Evolutionary conservation across 2,797 vertebrate genomes (phyloP).

Genomic region (Cirrhinus mrigala): DNA sequence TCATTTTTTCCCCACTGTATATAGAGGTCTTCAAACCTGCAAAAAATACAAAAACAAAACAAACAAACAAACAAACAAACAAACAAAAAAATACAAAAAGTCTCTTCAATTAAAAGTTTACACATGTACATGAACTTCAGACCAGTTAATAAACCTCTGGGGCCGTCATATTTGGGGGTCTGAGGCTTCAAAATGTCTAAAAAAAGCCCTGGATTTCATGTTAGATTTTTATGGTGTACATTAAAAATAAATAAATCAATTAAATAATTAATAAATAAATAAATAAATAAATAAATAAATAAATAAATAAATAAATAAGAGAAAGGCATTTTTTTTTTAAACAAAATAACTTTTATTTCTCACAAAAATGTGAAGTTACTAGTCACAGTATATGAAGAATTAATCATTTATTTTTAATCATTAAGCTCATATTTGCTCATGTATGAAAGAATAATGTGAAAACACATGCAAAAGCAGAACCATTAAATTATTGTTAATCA

Average conservation of each 20-base stretch:
- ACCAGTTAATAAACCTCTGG: background rate
- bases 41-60: too few relatives aligned
- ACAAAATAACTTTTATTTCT: background rate
- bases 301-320: background rate
- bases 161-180: background rate
- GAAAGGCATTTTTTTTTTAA: background rate
- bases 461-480: background rate
- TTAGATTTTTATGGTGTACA: background rate
- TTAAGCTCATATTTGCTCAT: background rate
- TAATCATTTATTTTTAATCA: background rate
- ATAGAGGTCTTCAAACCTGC: background rate
- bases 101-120: too few relatives aligned
- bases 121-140: too few relatives aligned
- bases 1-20: background rate
- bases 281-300: too few relatives aligned
- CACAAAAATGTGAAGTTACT: background rate
- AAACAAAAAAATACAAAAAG: too few relatives aligned
- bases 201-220: background rate
- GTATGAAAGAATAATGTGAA: background rate
- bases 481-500: background rate
- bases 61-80: too few relatives aligned
- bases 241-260: too few relatives aligned
- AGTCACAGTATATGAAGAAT: background rate
- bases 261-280: background rate
- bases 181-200: background rate